These are phyloP conservation scores for Epinotia demarniana DNA, from an alignment of 2,888 invertebrate species.

Conservation along the genomic window DNA sequence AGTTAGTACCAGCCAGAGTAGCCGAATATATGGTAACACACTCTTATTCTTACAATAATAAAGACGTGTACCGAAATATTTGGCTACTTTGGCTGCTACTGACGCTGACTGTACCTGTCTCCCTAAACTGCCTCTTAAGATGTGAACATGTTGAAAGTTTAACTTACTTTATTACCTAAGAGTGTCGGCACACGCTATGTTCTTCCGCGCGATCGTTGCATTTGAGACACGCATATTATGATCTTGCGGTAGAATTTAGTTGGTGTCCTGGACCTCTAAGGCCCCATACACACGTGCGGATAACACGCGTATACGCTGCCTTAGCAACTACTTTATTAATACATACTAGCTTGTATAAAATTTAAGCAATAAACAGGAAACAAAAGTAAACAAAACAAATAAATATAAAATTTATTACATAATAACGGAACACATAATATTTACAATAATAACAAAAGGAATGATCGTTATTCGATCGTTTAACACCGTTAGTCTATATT, in stretches of 20 bases:
- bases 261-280: conserved; percentile 43
- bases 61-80: too few species aligned
- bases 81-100: too few species aligned
- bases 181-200: conserved; percentile 10
- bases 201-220: conserved; percentile 2
- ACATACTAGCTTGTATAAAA: conserved; percentile 36
- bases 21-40: too few species aligned
- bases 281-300: conserved; percentile 48
- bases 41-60: too few species aligned
- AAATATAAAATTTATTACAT: conserved; percentile 76
- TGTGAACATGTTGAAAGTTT: neutral
- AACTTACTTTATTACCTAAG: conserved; percentile 1
- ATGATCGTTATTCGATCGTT: conserved; percentile 54
- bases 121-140: neutral
- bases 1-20: too few species aligned
- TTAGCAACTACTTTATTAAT: conserved; percentile 33
- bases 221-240: neutral
- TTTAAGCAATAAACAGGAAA: conserved; percentile 20
- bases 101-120: neutral
- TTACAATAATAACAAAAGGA: conserved; percentile 74
- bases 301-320: conserved; percentile 49
- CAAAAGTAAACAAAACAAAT: conserved; percentile 55
- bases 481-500: conserved; percentile 59
- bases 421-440: conserved; percentile 76
- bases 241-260: conserved; percentile 13